phyloP scores from a whole-genome alignment of 2,113 vertebrate species.

The Sterna hirundo region DNA sequence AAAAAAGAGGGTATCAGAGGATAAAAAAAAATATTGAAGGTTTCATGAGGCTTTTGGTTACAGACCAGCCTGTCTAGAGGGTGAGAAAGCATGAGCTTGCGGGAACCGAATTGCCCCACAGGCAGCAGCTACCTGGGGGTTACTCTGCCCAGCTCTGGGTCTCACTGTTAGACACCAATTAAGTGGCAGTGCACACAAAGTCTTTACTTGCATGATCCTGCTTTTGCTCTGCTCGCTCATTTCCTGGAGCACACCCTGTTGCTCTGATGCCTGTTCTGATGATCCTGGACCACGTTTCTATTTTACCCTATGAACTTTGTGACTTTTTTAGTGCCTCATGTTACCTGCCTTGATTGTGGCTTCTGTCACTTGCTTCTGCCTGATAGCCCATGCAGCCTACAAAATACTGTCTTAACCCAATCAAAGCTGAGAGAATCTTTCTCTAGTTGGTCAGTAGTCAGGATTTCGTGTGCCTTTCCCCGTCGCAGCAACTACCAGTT shows the following conservation, averaged over 20 bases:
- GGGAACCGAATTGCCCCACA: neutral
- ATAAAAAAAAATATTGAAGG: neutral
- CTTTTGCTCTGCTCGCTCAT: neutral
- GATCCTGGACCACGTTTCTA: neutral
- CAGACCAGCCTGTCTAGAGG: neutral
- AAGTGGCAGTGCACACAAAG: neutral
- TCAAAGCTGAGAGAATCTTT: neutral
- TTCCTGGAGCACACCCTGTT: neutral
- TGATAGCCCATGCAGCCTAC: neutral
- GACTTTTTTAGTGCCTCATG: neutral
- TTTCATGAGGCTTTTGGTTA: neutral
- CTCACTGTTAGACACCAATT: neutral
- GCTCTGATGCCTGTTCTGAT: neutral
- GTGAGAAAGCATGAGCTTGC: neutral
- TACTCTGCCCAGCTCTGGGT: neutral
- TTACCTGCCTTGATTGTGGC: neutral
- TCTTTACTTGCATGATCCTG: neutral
- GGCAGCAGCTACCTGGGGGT: neutral
- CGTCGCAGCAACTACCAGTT: neutral
- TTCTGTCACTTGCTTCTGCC: neutral
- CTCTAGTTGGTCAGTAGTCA: neutral
- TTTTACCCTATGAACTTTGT: neutral
- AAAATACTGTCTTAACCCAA: neutral
- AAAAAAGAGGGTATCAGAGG: accelerated
- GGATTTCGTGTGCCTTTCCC: neutral